These are phyloP conservation scores for Aplocera efformata DNA, from an alignment of 2,888 invertebrate genomes.

Conservation along the genomic window DNA sequence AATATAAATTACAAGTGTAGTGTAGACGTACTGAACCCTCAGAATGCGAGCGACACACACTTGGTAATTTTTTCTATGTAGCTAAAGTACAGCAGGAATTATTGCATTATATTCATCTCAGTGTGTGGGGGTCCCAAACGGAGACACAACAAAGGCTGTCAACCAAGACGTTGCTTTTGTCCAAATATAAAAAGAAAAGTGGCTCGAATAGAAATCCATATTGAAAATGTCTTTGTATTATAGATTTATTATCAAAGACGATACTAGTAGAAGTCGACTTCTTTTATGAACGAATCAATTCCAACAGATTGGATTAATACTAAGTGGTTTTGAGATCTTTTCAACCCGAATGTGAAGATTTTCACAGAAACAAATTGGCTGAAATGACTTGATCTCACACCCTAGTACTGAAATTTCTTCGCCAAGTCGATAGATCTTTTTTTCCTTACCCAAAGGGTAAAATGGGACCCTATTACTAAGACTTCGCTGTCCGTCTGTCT, in stretches of 20 bases:
- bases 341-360: too few species aligned
- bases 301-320: slow-evolving; percentile 6
- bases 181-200: slow-evolving; percentile 29
- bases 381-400: too few species aligned
- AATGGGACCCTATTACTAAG: not conserved
- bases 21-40: too few species aligned
- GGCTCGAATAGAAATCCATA: slow-evolving; percentile 30
- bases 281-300: slow-evolving; percentile 13
- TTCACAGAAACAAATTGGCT: too few species aligned
- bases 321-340: not conserved
- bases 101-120: slow-evolving; percentile 4
- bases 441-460: too few species aligned
- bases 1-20: too few species aligned
- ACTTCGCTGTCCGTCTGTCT: too few species aligned
- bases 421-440: too few species aligned
- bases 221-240: slow-evolving; percentile 28
- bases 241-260: slow-evolving; percentile 24
- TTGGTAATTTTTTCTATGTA: not conserved
- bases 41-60: too few species aligned
- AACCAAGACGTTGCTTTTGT: slow-evolving; percentile 27
- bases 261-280: not conserved
- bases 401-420: too few species aligned
- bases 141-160: slow-evolving; percentile 29
- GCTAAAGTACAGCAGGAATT: slow-evolving; percentile 4
- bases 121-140: slow-evolving; percentile 7